Evolutionary conservation across 2,113 vertebrate species (phyloP).

Genomic region (Pelmatolapia mariae): DNA sequence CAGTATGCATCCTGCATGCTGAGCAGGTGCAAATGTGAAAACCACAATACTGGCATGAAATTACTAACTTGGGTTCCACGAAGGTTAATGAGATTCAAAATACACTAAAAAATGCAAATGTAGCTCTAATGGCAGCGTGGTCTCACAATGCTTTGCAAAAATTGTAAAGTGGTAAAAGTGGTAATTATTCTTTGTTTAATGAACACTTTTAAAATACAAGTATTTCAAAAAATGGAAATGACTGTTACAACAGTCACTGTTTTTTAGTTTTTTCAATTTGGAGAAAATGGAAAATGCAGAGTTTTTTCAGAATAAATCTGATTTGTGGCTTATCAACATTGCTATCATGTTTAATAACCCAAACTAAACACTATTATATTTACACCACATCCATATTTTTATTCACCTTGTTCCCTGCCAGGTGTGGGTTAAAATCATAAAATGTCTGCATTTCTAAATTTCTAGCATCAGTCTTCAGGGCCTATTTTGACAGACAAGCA

Average conservation of each 20-base stretch:
- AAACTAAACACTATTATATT: background rate
- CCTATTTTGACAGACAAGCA: background rate
- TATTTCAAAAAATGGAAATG: background rate
- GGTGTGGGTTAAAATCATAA: background rate
- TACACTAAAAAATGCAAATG: background rate
- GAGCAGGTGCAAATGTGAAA: background rate
- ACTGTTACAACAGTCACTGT: background rate
- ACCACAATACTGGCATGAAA: background rate
- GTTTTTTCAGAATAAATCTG: background rate
- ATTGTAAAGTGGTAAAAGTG: background rate
- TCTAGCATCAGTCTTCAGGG: background rate
- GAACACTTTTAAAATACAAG: background rate
- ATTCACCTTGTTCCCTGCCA: background rate
- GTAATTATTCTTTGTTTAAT: background rate
- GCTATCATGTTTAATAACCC: background rate
- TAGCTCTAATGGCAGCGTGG: background rate
- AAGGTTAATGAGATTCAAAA: slow-evolving; percentile 4
- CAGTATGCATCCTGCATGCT: background rate
- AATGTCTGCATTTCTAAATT: background rate
- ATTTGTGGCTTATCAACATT: background rate
- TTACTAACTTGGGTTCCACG: background rate
- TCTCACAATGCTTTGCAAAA: background rate
- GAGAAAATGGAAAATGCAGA: background rate
- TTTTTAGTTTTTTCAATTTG: background rate
- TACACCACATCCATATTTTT: background rate